Evolutionary conservation across 1,140 invertebrate genomes (phyloP).

Genomic region (Fopius arisanus): DNA sequence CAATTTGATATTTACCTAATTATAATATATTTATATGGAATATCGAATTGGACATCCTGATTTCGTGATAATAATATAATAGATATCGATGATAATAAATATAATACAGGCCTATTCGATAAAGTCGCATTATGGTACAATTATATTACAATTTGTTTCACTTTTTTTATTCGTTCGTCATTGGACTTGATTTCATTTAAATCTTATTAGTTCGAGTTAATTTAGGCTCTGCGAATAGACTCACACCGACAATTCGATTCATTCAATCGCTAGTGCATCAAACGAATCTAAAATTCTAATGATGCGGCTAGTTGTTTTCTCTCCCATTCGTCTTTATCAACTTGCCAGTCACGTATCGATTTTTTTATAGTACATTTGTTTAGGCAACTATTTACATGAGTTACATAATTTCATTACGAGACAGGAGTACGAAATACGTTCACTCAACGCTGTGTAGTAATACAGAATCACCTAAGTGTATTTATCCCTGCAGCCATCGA

Average conservation of each 20-base stretch:
- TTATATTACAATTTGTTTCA: slow-evolving; percentile 58
- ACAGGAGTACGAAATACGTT: slow-evolving; percentile 4
- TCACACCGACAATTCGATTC: neutral
- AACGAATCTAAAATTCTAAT: neutral
- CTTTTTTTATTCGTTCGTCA: slow-evolving; percentile 38
- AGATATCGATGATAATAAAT: slow-evolving; percentile 59
- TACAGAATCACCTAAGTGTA: neutral
- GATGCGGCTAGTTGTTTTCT: neutral
- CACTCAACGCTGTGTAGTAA: neutral
- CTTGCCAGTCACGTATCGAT: neutral
- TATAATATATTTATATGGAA: slow-evolving; percentile 61
- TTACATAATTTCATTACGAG: slow-evolving; percentile 35
- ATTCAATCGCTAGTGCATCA: neutral
- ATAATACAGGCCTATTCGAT: slow-evolving; percentile 66
- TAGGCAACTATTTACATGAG: slow-evolving; percentile 64
- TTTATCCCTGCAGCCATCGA: neutral
- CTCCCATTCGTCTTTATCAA: slow-evolving; percentile 35
- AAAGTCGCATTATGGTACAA: slow-evolving; percentile 62
- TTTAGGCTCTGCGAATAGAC: neutral
- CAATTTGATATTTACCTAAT: slow-evolving; percentile 63
- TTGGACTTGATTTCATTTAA: slow-evolving; percentile 31
- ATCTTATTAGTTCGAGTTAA: neutral
- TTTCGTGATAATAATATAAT: slow-evolving; percentile 54
- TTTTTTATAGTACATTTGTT: slow-evolving; percentile 36
- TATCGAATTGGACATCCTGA: slow-evolving; percentile 50